Base-by-base conservation (phyloP, 2,797 vertebrate species). In the Oophaga sylvatica region DNA sequence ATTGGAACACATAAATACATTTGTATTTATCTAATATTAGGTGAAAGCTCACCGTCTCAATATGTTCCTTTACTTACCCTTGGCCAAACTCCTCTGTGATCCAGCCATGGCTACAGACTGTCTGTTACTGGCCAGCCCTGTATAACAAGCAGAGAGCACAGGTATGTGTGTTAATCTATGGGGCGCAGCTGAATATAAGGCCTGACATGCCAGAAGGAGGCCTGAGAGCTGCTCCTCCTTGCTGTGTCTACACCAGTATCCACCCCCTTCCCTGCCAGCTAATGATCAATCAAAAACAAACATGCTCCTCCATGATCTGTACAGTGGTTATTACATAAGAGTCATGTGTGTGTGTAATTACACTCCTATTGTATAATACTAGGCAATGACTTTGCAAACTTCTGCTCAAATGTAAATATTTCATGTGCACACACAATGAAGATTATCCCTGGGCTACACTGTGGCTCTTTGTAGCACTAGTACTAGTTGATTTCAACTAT, bases 41-140 rank as follows among this genome's bases (percentile, higher is more conserved):
- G 9, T 10, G n/a, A 63, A 63, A 9, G 19, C 8, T 9, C 8
- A 65, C 10, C 2, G 9, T 12, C n/a, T 5, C 62, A 63, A 13
- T 15, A 5, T 31, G 29, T 6, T 41, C 68, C 68, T 19, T 15
- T 29, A 80, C 78, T 83, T 60, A 83, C 81, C 81, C 68, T 70
- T 83, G 29, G 20, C 68, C 19, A 73, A 60, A 35, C 67, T 57
- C 9, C 19, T 83, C 67, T 70, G 67, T 70, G 81, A 71, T 17
- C 53, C 29, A 16, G 16, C 13, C 81, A 83, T 83, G 35, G 45
- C 67, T 57, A 29, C 17, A 59, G 67, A 35, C 9, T 8, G 48
- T 80, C 57, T 17, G 57, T 59, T 15, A 22, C 31, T 56, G 26
- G n/a, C 20, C 19, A 63, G 12, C 15, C 60, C 79, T 80, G 35